Base-by-base conservation (phyloP, 1,140 invertebrate species). In the Tetramorium alpestre region DNA sequence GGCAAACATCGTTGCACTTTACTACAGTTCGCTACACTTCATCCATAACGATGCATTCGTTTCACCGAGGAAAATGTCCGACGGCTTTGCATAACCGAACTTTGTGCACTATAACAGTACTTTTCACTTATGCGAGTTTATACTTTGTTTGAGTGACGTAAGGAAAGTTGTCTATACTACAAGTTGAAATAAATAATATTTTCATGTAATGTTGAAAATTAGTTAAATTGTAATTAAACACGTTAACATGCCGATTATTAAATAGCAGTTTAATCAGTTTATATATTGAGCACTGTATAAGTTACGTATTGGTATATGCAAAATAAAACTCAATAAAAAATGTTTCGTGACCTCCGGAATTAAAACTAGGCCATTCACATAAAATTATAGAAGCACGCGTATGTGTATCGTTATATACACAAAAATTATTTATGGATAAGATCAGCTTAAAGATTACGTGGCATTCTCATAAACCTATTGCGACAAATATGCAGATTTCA, bases 1-100 rank as follows among this genome's bases (percentile, higher is more conserved):
- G 47, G n/a, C 33, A 33, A 38, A 56, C 58, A 49, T 58, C 51
- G 62, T 69, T 51, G 47, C 75, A 69, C 38, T 69, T 69, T 67
- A 80, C 28, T 28, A 49, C 78, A 54, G 25, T 60, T 76, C n/a
- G 56, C 70, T 49, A 49, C 70, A 62, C 56, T 85, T 76, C 44
- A 76, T 60, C 58, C 44, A 65, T 41, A 62, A 75, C 70, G 54
- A 62, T 41, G 41, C 47, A 85, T 76, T 76, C 80, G 80, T 58
- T 73, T 22, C 41, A 60, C 58, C 70, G 10, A 49, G 51, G 64
- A 56, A 70, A 81, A 56, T 28, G 78, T 58, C 49, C 49, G 22
- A 81, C 33, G 49, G 78, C 49, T 81, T 70, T 56, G 64, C 49
- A 81, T 56, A 67, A 67, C 47, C 47, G 33, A 67, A 80, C 47